These are phyloP conservation scores for Echinops telfairi DNA, from an alignment of 2,113 vertebrate species.

Conservation along the genomic window DNA sequence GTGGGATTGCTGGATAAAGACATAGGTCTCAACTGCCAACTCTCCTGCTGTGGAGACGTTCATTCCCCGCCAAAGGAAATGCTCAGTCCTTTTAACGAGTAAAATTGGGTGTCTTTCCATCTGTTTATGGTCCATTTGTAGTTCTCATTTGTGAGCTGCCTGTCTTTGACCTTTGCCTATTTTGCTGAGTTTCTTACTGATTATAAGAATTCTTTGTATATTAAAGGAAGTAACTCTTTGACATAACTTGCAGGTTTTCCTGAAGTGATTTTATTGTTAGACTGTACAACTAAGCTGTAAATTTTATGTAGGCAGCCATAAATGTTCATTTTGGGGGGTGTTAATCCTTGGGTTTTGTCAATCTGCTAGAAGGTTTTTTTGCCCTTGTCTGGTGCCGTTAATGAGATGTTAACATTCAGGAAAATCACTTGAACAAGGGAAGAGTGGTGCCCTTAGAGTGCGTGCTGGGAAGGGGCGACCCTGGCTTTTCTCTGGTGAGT, in stretches of 20 bases:
- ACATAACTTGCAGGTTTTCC: neutral
- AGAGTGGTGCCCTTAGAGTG: neutral
- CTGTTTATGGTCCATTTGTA: neutral
- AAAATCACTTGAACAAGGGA: conserved; percentile 6
- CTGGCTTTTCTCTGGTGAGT: conserved; percentile 8
- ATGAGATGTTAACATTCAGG: conserved; percentile 33
- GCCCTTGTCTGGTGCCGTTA: neutral
- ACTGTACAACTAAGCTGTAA: neutral
- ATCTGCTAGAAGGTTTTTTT: neutral
- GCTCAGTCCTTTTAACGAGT: neutral
- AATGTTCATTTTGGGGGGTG: neutral
- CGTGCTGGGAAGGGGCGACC: neutral
- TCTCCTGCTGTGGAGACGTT: neutral
- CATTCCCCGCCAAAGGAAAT: neutral
- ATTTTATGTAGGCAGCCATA: conserved; percentile 34
- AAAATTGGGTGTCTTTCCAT: neutral
- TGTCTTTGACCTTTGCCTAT: neutral
- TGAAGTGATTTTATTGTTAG: neutral
- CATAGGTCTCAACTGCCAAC: neutral
- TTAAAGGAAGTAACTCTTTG: neutral
- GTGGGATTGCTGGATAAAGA: neutral
- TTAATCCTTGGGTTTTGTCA: conserved; percentile 16
- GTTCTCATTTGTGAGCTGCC: neutral
- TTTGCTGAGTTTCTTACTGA: neutral
- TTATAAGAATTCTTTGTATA: conserved; percentile 5